Base-by-base conservation (phyloP, 2,113 vertebrate species). In the Oceanites oceanicus region DNA sequence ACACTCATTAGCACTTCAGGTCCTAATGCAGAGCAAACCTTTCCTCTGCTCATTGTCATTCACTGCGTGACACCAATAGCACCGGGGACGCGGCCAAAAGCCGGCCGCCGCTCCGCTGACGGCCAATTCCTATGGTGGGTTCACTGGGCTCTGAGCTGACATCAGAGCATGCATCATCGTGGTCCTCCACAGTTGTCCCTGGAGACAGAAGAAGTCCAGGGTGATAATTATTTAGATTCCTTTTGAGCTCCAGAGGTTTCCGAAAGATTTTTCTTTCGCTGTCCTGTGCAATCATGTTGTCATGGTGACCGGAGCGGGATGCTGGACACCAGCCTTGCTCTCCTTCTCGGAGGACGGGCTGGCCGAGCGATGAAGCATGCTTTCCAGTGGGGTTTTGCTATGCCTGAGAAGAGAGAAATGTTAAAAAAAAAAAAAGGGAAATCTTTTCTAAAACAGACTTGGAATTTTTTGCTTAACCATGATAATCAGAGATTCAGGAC, bases 201-300 rank as follows among this genome's bases (percentile, higher is more conserved):
- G 42, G 92, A 67, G 96, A 84, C 81, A 11, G 67, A 0, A 32
- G 16, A 16, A 74, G 86, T 7, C 86, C 4, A 4, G 32, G 36
- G 15, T 36, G 75, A 63, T 40, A 2, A 92, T 92, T 49, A 50
- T 38, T 80, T 16, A 7, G 10, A 83, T 85, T 75, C 40, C 81
- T 81, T 82, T 85, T 1, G n/a, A 74, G 94, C 86, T 87, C 88
- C 78, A 68, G 89, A 87, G 96, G 63, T 68, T 86, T 45, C 81
- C 7, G 2, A 62, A 76, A 52, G 90, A 26, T 68, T 87, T 90
- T 50, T 44, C 9, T 38, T 42, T 16, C 1, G 5, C 66, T 40
- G 93, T 74, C 96, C 94, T 55, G 80, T 19, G 92, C 71, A 9
- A 16, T 83, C 14, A 7, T 2, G 94, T 94, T 90, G 92, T n/a